Evolutionary conservation across 2,113 vertebrate species (phyloP), one percentile per base, ranked within the genome.

Genomic region (Antidorcas marsupialis): DNA sequence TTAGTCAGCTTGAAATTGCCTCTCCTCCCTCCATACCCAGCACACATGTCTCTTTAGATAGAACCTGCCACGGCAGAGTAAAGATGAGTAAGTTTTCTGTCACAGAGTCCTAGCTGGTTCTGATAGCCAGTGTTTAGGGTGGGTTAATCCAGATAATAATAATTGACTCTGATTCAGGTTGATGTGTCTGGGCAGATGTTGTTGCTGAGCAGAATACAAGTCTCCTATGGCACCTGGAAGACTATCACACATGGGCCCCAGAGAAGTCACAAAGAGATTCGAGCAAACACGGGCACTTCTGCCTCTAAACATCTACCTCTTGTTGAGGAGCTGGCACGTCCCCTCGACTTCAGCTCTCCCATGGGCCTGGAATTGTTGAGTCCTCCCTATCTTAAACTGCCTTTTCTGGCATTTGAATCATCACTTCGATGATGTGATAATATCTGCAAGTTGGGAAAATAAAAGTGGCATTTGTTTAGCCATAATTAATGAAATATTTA

Each of bases 401-500:
- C 97, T 98, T 98, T 98, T 97, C 98, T 98, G 98, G 98, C 98
- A 98, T 98, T 98, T 98, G 98, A 98, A 98, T 98, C 98, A 98
- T 98, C 98, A 98, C 97, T 98, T 98, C 94, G 88, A 98, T 98
- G 98, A 99, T 99, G 98, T 98, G 99, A 99, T 99, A 99, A 99
- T 99, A 99, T 99, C 99, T 98, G 97, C 98, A 97, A 98, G 98
- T 98, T 98, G 98, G 98, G 98, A 98, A 99, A 99, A 98, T 98
- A 99, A 96, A 98, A 99, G 98, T 98, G 98, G 99, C 98, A 96
- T 99, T 99, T 99, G 99, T 99, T 99, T 99, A 99, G 99, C 98
- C 98, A 97, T 98, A 98, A 99, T 99, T 99, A 99, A 99, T 99
- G 98, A 99, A 99, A 99, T 99, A 99, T 99, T 99, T 99, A 99